These are phyloP conservation scores for Chymomyza caudatula DNA, from an alignment of 2,888 invertebrate species.

Conservation along the genomic window DNA sequence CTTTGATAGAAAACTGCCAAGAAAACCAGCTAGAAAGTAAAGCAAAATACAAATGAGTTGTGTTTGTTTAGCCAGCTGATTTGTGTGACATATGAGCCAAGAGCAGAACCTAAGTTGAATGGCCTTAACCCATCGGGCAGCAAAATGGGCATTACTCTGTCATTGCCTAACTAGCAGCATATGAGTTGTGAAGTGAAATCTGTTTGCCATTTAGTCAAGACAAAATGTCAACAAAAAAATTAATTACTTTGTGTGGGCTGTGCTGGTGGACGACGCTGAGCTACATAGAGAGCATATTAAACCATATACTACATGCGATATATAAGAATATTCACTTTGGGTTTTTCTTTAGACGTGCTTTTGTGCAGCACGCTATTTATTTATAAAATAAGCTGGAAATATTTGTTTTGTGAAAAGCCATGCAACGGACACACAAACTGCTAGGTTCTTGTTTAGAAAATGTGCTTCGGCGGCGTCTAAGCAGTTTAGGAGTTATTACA, in stretches of 20 bases:
- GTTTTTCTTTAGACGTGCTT: background rate
- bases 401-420: no score
- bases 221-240: slow-evolving; percentile 38
- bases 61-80: no score
- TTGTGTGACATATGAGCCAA: no score
- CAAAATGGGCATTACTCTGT: background rate
- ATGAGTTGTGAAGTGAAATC: background rate
- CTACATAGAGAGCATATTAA: background rate
- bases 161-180: background rate
- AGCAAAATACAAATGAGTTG: slow-evolving; percentile 2
- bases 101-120: background rate
- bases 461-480: no score
- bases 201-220: slow-evolving; percentile 16
- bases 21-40: slow-evolving; percentile 67
- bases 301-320: background rate
- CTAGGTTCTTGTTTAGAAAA: no score
- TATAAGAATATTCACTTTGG: background rate
- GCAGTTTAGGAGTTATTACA: no score
- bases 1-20: slow-evolving; percentile 78
- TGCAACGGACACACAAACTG: no score
- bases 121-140: background rate
- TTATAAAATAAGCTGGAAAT: no score
- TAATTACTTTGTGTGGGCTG: slow-evolving; percentile 27
- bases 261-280: slow-evolving; percentile 1
- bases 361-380: no score